A percentile compares a stretch with the other conserved stretches of the same genome.
These are phyloP conservation scores for Eulimnadia texana DNA, from an alignment of 1,140 invertebrate species.

Conservation along the genomic window DNA sequence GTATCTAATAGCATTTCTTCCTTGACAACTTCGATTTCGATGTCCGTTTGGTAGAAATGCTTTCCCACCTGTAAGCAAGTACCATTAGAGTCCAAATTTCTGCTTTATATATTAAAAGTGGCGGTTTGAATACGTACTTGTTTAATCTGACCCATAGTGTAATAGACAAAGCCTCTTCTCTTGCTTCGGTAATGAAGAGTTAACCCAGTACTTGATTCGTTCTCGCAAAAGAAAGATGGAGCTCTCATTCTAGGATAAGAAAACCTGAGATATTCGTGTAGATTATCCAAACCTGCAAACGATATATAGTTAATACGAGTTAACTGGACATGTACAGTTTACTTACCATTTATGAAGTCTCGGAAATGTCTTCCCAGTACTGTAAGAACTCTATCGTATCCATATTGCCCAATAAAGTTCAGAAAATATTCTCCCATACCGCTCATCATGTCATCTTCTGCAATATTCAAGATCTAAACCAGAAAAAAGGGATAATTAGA, in stretches of 20 bases:
- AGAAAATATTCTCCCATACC: conserved; percentile 82
- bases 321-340: not conserved
- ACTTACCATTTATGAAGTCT: conserved; percentile 78
- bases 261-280: conserved; percentile 94
- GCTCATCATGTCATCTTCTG: conserved; percentile 74
- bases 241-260: conserved; percentile 85
- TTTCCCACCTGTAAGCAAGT: conserved; percentile 51
- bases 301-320: not conserved
- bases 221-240: conserved; percentile 91
- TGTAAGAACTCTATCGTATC: conserved; percentile 78
- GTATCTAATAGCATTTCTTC: conserved; percentile 76
- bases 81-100: no score
- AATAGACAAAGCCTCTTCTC: conserved; percentile 81
- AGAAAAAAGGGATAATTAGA: conserved; percentile 14
- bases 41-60: conserved; percentile 77
- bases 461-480: conserved; percentile 57
- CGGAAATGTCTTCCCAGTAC: conserved; percentile 82
- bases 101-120: not conserved
- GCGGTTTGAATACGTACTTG: conserved; percentile 36
- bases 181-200: conserved; percentile 88
- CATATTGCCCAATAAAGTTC: conserved; percentile 79
- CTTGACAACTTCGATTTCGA: conserved; percentile 73
- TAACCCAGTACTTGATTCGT: conserved; percentile 70
- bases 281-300: conserved; percentile 58
- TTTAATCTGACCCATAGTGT: conserved; percentile 91